phyloP scores from a whole-genome alignment of 2,888 invertebrate genomes.

The Falcaria lacertinaria region DNA sequence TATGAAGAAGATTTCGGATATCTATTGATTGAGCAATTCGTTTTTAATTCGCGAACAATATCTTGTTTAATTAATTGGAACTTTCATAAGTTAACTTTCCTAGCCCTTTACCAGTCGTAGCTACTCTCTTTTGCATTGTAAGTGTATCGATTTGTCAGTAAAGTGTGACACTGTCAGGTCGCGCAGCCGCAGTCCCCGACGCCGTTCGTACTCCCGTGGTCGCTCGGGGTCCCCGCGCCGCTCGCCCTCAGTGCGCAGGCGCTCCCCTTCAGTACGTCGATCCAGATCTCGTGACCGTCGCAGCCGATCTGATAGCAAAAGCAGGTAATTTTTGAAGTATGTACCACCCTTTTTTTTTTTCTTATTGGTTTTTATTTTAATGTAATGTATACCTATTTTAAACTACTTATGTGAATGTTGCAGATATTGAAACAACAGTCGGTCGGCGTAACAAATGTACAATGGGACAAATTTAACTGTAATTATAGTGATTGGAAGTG shows the following conservation, averaged over 20 bases:
- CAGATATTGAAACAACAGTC: conserved; percentile 6
- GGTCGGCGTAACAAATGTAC: conserved; percentile 3
- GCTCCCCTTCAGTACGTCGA: conserved; percentile 62
- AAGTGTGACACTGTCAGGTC: conserved; percentile 39
- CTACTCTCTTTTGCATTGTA: background rate
- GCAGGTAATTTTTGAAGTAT: conserved; percentile 42
- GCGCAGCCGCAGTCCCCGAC: conserved; percentile 70
- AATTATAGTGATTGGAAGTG: conserved; percentile 2
- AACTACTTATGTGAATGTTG: conserved; percentile 3
- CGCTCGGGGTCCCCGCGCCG: conserved; percentile 66
- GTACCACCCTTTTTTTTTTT: conserved; percentile 6
- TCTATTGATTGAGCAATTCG: background rate
- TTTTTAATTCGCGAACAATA: background rate
- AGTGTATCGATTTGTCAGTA: background rate
- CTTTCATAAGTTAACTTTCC: background rate
- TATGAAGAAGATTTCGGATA: background rate
- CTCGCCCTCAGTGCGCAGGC: conserved; percentile 64
- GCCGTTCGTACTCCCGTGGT: conserved; percentile 68
- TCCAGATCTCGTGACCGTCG: conserved; percentile 68
- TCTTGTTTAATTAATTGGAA: background rate
- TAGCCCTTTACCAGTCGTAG: too few relatives aligned
- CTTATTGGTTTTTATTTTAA: conserved; percentile 8
- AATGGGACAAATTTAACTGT: conserved; percentile 6
- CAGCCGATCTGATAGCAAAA: conserved; percentile 70
- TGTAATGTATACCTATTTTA: conserved; percentile 7